Base-by-base conservation (phyloP, 2,888 invertebrate genomes). In the Leptothorax acervorum region DNA sequence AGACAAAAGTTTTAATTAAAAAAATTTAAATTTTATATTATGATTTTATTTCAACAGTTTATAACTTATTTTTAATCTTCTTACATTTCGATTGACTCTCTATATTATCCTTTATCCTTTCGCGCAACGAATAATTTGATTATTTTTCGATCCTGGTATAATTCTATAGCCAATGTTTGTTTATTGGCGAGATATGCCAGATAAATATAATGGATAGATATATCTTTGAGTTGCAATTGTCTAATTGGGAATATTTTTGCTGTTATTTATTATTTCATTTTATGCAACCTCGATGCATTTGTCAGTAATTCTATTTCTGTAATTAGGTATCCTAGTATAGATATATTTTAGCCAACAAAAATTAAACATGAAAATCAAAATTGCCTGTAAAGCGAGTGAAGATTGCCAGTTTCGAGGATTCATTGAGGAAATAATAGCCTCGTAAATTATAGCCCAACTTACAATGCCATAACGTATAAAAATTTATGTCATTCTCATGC, bases 401-500 rank as follows among this genome's bases (percentile, higher is more conserved):
- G 3, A 60, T 60, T 70, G 28, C 12, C 31, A 42, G n/a, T 74
- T 42, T 55, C 45, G 15, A 78, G n/a, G 57, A 78, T 45, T 57
- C 23, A 1, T 48, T 71, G 60, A 51, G 39, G 51, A 81, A 62
- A 81, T 62, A 5, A 23, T 28, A 81, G 71, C 4, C 2, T 15
- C n/a, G 39, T 35, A 70, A 62, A 81, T 71, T 45, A 23, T 28
- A 81, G 71, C 12, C 3, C 12, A 39, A 15, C n/a, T 78, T 23
- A 3, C 23, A 23, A 12, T 31, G 23, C 45, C 57, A 71, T 60
- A 18, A 62, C 15, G 28, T 23, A 39, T 39, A 71, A 18, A 81
- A 71, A 62, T 62, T 79, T 81, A 62, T 79, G 23, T 70, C 57
- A 57, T 68, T 68, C 48, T 79, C 70, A 60, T 5, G 35, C 45